Conservation (phyloP, 2,797 vertebrate genomes). For the Paedocypris micromegethes region DNA sequence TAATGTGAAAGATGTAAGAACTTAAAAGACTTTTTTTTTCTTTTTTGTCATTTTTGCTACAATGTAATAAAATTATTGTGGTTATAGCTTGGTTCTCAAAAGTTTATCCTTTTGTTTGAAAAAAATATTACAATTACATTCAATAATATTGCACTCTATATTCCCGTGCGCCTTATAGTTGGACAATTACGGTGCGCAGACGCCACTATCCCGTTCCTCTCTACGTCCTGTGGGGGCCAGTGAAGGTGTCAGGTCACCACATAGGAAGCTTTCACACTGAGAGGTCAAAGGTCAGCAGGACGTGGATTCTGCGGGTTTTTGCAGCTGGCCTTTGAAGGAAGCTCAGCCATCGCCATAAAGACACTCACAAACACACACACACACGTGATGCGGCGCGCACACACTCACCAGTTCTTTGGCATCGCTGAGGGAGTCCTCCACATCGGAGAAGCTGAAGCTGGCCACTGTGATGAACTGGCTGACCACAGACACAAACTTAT, state of each 20-base stretch:
- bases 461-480: constrained; percentile 97
- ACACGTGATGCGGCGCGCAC: neutral
- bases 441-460: constrained; percentile 97
- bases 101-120: no score
- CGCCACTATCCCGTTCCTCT: constrained; percentile 20
- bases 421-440: constrained; percentile 90
- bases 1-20: no score
- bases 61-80: no score
- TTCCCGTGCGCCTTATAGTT: no score
- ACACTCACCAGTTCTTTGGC: constrained; percentile 89
- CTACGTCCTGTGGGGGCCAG: constrained; percentile 24
- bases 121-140: no score
- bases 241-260: constrained; percentile 39
- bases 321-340: constrained; percentile 46
- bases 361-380: constrained; percentile 9
- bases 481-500: constrained; percentile 96
- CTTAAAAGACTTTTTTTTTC: no score
- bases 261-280: constrained; percentile 44
- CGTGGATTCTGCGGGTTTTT: constrained; percentile 39
- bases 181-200: neutral
- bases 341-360: constrained; percentile 13
- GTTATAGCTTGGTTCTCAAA: no score
- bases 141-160: no score
- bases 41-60: no score
- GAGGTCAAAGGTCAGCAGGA: constrained; percentile 45